A percentile compares a stretch with the other conserved stretches of the same genome.
phyloP scores from a whole-genome alignment of 2,888 invertebrate genomes.

The Volucella bombylans region DNA sequence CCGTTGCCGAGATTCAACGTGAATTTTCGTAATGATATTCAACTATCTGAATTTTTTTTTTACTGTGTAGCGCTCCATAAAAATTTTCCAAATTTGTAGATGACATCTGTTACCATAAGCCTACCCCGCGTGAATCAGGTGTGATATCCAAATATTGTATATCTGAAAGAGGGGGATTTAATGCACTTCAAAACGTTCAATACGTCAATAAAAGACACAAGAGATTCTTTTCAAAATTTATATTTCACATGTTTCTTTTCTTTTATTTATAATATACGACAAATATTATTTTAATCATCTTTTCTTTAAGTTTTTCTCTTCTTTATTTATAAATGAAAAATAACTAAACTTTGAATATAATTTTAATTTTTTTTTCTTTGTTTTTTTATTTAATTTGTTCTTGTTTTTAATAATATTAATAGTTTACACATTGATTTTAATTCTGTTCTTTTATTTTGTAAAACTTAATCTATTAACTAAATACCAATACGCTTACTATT shows the following conservation, averaged over 20 bases:
- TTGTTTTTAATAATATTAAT: constrained; percentile 61
- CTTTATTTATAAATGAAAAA: constrained; percentile 66
- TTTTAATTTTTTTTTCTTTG: constrained; percentile 27
- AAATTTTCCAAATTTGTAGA: no score
- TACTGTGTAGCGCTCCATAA: no score
- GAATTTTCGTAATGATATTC: no score
- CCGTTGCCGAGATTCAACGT: no score
- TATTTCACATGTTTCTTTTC: constrained; percentile 70
- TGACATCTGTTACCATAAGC: no score
- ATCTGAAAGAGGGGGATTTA: no score
- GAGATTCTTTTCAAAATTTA: constrained; percentile 68
- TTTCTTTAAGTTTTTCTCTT: constrained; percentile 30
- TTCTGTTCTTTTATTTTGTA: constrained; percentile 43
- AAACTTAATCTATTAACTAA: constrained; percentile 71
- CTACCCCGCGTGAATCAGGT: no score
- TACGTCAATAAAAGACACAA: constrained; percentile 3
- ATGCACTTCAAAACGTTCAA: no score
- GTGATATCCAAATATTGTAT: no score
- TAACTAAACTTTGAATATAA: constrained; percentile 63
- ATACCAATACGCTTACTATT: constrained; percentile 68
- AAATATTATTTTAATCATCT: constrained; percentile 61
- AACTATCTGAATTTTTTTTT: no score
- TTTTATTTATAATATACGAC: constrained; percentile 74
- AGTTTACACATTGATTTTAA: constrained; percentile 67
- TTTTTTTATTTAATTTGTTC: constrained; percentile 10